Percentiles rank a stretch among this genome's conserved stretches.
phyloP scores from a whole-genome alignment of 2,888 invertebrate species.

The Drosophila nr. fundita region DNA sequence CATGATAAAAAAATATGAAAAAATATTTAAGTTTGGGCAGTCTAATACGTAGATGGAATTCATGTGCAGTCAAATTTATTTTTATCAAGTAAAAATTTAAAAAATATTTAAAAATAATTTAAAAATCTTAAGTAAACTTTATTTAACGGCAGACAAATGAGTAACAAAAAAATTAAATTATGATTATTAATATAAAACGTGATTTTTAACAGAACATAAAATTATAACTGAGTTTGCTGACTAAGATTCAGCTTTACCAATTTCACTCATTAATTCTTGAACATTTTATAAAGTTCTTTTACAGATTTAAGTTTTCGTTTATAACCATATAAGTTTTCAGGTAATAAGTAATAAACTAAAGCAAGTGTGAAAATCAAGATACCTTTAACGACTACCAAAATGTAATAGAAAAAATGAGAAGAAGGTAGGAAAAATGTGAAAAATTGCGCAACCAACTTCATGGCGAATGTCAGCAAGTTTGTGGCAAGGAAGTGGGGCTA shows the following conservation, averaged over 20 bases:
- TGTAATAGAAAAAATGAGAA: slow-evolving; percentile 17
- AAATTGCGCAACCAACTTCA: slow-evolving; percentile 48
- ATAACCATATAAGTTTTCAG: background rate
- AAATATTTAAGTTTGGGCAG: background rate
- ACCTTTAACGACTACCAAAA: slow-evolving; percentile 34
- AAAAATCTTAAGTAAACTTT: background rate
- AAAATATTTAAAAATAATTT: background rate
- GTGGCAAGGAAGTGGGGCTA: slow-evolving; percentile 27
- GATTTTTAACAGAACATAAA: background rate
- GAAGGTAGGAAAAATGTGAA: slow-evolving; percentile 26
- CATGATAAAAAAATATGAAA: background rate
- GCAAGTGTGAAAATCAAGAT: slow-evolving; percentile 45
- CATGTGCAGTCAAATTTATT: background rate
- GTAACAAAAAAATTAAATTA: background rate
- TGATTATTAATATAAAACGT: accelerated
- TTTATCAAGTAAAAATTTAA: background rate
- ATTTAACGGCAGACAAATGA: background rate
- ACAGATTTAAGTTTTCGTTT: background rate
- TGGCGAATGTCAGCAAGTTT: slow-evolving; percentile 74
- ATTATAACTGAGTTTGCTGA: background rate
- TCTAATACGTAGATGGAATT: background rate
- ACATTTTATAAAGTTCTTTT: too few relatives aligned
- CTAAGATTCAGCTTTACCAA: background rate
- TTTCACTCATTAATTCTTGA: accelerated
- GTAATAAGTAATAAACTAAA: background rate